Base-by-base conservation (phyloP, 2,797 vertebrate species). In the Anabas testudineus region DNA sequence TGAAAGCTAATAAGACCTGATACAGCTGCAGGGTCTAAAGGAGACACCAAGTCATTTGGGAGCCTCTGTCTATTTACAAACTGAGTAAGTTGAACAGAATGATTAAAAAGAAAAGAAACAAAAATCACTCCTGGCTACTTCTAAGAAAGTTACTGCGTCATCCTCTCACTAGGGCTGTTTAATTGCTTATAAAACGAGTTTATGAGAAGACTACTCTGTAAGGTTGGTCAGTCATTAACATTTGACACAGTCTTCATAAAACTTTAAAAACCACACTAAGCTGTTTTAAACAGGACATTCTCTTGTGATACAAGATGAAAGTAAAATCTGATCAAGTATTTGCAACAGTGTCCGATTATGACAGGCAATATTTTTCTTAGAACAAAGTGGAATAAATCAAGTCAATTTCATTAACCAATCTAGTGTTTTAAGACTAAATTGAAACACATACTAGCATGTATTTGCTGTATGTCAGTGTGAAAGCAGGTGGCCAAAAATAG, bases 201-300 rank as follows among this genome's bases (percentile, higher is more conserved):
- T 41, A 41, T 52, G 26, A 42, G 19, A 57, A 14, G 51, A 43
- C 13, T 57, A 22, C 37, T 32, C 39, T 56, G 21, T 56, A 43
- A 49, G 39, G 43, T 64, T 53, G 15, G 74, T 80, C 22, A 82
- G 46, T 76, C 42, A 71, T 80, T 71, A 59, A 80, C 62, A 10
- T 21, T 57, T 43, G 19, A 2, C 9, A 67, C 2, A 14, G n/a
- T 46, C 34, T 32, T 57, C 30, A 57, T 45, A 64, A 67, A 67
- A 61, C 22, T 4, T 71, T 22, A 19, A 51, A 43, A 61, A 72
- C 61, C 41, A 43, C 24, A 42, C 56, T 21, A 58, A 56, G n/a
- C 8, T 1, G 28, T 36, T 65, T 48, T 39, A 71, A 58, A 69
- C 4, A 13, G 10, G 8, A 22, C 15, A 34, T 19, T 48, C n/a